These are phyloP conservation scores for Lasius platythorax DNA, from an alignment of 2,888 invertebrate species.

Conservation along the genomic window DNA sequence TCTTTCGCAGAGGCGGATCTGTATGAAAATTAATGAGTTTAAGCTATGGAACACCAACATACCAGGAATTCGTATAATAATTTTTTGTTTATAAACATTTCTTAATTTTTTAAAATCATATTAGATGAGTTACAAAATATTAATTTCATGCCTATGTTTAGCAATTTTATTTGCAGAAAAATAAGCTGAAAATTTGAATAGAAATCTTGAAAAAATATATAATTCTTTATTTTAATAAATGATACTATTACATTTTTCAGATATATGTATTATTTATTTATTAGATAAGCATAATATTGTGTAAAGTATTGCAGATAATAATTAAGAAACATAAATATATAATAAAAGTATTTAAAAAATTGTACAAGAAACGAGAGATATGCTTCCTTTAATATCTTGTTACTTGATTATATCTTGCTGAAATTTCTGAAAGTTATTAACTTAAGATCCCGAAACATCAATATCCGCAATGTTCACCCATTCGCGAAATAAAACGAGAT, in stretches of 20 bases:
- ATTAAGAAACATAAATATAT: neutral
- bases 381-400: neutral
- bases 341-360: neutral
- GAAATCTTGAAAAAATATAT: neutral
- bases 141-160: neutral
- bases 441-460: neutral
- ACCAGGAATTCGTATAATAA: neutral
- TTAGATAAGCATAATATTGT: neutral
- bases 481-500: constrained; percentile 14
- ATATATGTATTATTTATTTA: neutral
- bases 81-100: constrained; percentile 1
- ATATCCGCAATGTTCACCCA: neutral
- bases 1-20: neutral
- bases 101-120: neutral
- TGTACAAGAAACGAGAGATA: neutral
- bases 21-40: neutral
- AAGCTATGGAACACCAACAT: neutral
- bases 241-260: neutral
- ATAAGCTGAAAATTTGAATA: neutral
- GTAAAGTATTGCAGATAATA: neutral
- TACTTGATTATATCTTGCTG: neutral
- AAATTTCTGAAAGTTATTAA: constrained; percentile 7
- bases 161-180: neutral
- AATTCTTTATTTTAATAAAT: neutral
- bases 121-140: neutral